These are phyloP conservation scores for Dendrocincla tyrannina DNA, from an alignment of 2,797 vertebrate genomes.

Conservation along the genomic window DNA sequence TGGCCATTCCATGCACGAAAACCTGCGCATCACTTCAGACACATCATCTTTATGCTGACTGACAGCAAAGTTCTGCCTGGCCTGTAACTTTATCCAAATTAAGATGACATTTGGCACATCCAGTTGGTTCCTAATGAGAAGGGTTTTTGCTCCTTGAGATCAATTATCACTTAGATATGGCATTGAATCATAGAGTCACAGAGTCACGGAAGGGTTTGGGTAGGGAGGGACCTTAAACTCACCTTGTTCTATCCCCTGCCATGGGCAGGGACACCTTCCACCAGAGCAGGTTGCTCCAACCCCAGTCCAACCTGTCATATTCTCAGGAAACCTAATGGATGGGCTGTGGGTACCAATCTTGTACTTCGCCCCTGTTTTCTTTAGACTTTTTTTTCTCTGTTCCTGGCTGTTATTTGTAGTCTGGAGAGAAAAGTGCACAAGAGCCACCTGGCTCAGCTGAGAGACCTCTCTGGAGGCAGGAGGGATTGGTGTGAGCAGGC, in stretches of 20 bases:
- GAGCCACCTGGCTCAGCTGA: background rate
- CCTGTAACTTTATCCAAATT: background rate
- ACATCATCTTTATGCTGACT: background rate
- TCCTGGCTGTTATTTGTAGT: background rate
- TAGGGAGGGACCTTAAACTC: background rate
- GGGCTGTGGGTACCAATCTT: background rate
- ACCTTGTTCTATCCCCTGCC: background rate
- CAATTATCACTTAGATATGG: background rate
- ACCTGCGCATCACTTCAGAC: background rate
- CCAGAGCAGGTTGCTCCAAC: background rate
- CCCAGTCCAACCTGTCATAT: background rate
- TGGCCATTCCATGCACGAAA: accelerated
- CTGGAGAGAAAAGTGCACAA: background rate
- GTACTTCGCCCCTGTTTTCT: background rate
- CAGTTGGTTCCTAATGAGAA: background rate
- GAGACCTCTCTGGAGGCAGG: background rate
- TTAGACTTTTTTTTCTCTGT: background rate
- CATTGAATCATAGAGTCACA: background rate
- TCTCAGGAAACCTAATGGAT: background rate
- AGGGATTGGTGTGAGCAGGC: background rate
- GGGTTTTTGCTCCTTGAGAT: background rate
- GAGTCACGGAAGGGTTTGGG: background rate
- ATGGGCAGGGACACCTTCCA: background rate
- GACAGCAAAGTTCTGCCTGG: background rate
- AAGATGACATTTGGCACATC: background rate